phyloP scores from a whole-genome alignment of 2,888 invertebrate genomes.

The Pheosia tremula region DNA sequence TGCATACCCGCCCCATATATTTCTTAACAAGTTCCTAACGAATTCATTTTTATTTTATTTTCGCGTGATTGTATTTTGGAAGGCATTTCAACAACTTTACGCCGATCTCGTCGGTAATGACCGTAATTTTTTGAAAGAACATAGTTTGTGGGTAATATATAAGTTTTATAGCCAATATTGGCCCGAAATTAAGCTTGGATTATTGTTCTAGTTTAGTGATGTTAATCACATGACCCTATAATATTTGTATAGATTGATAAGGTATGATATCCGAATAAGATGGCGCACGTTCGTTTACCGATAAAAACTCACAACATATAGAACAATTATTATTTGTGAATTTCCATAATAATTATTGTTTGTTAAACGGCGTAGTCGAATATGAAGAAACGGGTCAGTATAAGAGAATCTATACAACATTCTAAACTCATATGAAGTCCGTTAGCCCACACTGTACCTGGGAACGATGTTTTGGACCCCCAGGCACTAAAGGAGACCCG shows the following conservation, averaged over 20 bases:
- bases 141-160: constrained; percentile 36
- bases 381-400: no score
- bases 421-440: no score
- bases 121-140: constrained; percentile 41
- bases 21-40: constrained; percentile 52
- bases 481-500: no score
- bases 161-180: constrained; percentile 36
- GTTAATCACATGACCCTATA: constrained; percentile 33
- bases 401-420: no score
- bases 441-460: no score
- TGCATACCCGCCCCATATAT: constrained; percentile 61
- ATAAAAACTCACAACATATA: no score
- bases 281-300: no score
- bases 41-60: constrained; percentile 67
- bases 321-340: no score
- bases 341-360: no score
- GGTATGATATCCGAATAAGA: not conserved
- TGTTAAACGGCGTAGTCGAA: no score
- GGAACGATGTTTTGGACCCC: no score
- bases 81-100: constrained; percentile 52
- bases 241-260: constrained; percentile 13
- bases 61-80: constrained; percentile 62
- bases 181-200: constrained; percentile 22
- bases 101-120: constrained; percentile 46
- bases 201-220: constrained; percentile 12